These are phyloP conservation scores for Vulpes ferrilata DNA, from an alignment of 2,113 vertebrate genomes.

Conservation along the genomic window DNA sequence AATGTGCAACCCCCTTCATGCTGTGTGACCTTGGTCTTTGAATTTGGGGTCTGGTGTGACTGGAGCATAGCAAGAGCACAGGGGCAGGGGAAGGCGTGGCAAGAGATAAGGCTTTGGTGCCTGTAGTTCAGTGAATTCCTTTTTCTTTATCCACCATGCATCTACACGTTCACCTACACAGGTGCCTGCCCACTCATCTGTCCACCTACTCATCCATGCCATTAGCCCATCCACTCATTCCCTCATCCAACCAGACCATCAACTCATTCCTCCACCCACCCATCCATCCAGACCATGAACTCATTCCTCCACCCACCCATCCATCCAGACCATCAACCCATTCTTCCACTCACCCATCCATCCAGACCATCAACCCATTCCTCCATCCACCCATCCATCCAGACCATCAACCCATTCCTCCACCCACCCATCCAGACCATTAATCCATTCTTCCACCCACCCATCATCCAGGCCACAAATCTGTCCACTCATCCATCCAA, in stretches of 20 bases:
- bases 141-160: background rate
- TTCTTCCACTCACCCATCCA: accelerated
- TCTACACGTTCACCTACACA: too few relatives aligned
- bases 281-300: too few relatives aligned
- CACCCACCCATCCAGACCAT: background rate
- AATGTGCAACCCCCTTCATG: background rate
- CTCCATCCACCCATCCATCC: background rate
- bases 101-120: background rate
- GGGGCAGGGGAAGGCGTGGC: too few relatives aligned
- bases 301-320: too few relatives aligned
- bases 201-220: background rate
- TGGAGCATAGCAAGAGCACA: accelerated
- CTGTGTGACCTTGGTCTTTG: background rate
- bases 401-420: background rate
- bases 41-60: too few relatives aligned
- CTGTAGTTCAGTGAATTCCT: background rate
- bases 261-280: background rate
- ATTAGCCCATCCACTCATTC: background rate
- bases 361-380: background rate
- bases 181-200: background rate
- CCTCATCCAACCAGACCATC: accelerated
- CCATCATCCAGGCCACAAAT: too few relatives aligned
- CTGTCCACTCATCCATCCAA: accelerated
- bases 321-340: too few relatives aligned
- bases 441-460: background rate